Percentiles rank a stretch among this genome's conserved stretches.
phyloP scores from a whole-genome alignment of 92 coral and sea anemone genomes.

The Pocillopora meandrina region DNA sequence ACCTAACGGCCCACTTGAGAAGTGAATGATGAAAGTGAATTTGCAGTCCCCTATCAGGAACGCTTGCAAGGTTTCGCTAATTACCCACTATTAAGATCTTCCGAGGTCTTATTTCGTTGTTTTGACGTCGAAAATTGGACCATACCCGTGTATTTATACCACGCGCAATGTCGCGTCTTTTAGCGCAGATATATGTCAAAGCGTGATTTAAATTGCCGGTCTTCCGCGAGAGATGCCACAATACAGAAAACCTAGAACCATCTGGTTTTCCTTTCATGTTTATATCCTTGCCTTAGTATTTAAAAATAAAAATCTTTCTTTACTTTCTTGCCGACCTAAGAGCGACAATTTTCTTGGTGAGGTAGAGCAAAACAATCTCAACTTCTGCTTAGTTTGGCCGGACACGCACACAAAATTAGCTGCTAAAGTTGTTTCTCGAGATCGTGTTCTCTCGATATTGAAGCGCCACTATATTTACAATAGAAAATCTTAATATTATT shows the following conservation, averaged over 20 bases:
- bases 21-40: not conserved
- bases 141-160: too few species aligned
- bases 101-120: not conserved
- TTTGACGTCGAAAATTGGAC: not conserved
- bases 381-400: not conserved
- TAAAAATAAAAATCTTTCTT: too few species aligned
- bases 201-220: not conserved
- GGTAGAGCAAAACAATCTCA: not conserved
- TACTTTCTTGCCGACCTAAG: too few species aligned
- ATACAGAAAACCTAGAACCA: not conserved
- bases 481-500: not conserved
- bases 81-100: not conserved
- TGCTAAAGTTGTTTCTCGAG: not conserved
- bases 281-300: too few species aligned
- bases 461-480: slow-evolving; percentile 17
- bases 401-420: not conserved
- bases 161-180: too few species aligned
- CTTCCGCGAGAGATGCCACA: too few species aligned
- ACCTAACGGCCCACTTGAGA: not conserved
- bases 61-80: slow-evolving; percentile 15
- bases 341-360: too few species aligned
- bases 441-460: slow-evolving; percentile 1
- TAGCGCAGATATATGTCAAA: too few species aligned
- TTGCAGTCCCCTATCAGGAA: not conserved
- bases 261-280: too few species aligned